Evolutionary conservation across 2,797 vertebrate genomes (phyloP).

Genomic region (Falco biarmicus): DNA sequence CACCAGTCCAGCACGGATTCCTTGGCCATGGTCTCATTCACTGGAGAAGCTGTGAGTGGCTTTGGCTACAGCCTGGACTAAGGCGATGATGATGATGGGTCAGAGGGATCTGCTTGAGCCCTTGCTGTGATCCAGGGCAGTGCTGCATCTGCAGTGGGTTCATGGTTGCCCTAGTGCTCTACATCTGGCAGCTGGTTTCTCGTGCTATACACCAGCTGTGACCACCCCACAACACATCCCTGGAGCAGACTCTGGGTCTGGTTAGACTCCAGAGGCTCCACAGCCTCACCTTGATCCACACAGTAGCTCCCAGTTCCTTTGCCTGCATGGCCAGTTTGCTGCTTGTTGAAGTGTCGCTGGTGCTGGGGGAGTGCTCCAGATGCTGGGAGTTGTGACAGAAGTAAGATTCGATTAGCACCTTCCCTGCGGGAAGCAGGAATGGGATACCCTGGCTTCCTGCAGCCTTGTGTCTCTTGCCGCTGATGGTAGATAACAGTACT

Average conservation of each 20-base stretch:
- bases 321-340: fast-evolving
- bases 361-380: background rate
- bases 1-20: background rate
- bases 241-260: background rate
- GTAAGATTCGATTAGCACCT: background rate
- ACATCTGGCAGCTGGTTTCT: background rate
- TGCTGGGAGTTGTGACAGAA: background rate
- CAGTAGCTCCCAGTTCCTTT: background rate
- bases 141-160: background rate
- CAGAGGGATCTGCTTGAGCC: background rate
- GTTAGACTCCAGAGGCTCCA: background rate
- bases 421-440: background rate
- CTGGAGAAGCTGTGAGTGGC: background rate
- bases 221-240: background rate
- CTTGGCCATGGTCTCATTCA: background rate
- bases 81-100: background rate
- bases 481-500: background rate
- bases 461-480: background rate
- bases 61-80: background rate
- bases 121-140: background rate
- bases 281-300: background rate
- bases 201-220: fast-evolving
- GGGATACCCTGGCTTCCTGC: background rate
- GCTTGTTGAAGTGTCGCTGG: fast-evolving
- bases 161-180: fast-evolving